Percentiles rank a stretch among this genome's conserved stretches.
These are phyloP conservation scores for Labeo rohita DNA, from an alignment of 2,113 vertebrate genomes.

Conservation along the genomic window DNA sequence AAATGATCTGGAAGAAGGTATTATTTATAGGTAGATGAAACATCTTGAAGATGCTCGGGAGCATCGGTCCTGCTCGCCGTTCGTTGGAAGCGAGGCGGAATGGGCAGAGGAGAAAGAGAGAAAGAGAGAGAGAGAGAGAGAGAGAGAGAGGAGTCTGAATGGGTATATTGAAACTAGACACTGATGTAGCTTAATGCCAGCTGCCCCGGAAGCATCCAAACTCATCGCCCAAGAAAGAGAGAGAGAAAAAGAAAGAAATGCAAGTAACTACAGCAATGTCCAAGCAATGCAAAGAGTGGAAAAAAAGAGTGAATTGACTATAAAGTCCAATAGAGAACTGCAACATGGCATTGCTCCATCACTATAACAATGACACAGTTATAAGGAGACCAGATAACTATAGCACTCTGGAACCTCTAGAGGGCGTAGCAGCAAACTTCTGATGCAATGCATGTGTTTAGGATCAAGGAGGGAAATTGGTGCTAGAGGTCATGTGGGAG, in stretches of 20 bases:
- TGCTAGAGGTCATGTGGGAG: constrained; percentile 48
- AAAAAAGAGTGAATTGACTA: neutral
- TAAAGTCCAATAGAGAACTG: neutral
- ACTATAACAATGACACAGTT: neutral
- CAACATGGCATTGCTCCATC: neutral
- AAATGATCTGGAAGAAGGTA: neutral
- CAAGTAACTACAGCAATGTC: neutral
- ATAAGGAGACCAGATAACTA: neutral
- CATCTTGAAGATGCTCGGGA: constrained; percentile 11
- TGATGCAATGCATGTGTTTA: constrained; percentile 28
- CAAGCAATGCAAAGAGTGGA: neutral
- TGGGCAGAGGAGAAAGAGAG: constrained; percentile 49
- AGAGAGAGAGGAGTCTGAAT: constrained; percentile 53
- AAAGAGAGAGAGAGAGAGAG: constrained; percentile 25
- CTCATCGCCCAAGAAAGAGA: constrained; percentile 8
- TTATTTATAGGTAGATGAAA: neutral
- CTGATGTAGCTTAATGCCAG: constrained; percentile 58
- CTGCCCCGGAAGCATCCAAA: constrained; percentile 59
- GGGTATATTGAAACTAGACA: constrained; percentile 63
- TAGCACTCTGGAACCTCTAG: constrained; percentile 45
- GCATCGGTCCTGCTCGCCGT: constrained; percentile 13
- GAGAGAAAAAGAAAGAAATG: neutral
- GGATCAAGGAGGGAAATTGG: constrained; percentile 42
- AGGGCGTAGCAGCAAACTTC: constrained; percentile 39
- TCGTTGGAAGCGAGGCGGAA: constrained; percentile 31